Base-by-base conservation (phyloP, 2,888 invertebrate genomes). In the Ischnura elegans region DNA sequence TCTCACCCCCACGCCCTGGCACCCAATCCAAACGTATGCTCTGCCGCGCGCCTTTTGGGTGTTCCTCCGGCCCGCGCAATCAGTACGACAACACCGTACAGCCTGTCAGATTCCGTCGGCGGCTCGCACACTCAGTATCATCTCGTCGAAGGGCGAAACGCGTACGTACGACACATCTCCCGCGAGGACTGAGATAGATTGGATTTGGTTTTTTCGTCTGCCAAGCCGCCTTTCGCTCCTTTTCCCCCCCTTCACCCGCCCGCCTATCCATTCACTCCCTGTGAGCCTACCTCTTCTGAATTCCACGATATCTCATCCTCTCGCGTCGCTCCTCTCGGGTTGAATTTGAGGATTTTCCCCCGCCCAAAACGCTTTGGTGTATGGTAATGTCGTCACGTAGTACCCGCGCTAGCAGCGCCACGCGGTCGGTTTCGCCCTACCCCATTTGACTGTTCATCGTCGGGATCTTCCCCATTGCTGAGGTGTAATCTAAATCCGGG, bases 41-140 rank as follows among this genome's bases (percentile, higher is more conserved):
- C 47, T 29, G 86, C 86, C 86, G 86, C 46, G 86, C 46, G 86
- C 10, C 86, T 86, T 51, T 51, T 86, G 86, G 86, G 86, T 86
- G 86, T 86, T 86, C 86, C 86, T 13, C 19, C 86, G 25, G 46
- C 45, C 86, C 46, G 25, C 86, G 21, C 86, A 45, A 86, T 86
- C 86, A 86, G 86, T 86, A 86, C 86, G 86, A 86, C 86, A 86
- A 86, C 86, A 25, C 86, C 86, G 86, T 86, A 86, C 46, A 46
- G 45, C n/a, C 86, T 86, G 86, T 86, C 86, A 86, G 86, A 46
- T 45, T 43, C 86, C 86, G 45, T 46, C 86, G 46, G 43, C 86
- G 46, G 43, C 86, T 45, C 86, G 86, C 45, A 85, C 86, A 86
- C n/a, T n/a, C 86, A 86, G 86, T 45, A 86, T n/a, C n/a, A n/a